Evolutionary conservation across 1,140 invertebrate genomes (phyloP).

Genomic region (Zaprionus taronus): DNA sequence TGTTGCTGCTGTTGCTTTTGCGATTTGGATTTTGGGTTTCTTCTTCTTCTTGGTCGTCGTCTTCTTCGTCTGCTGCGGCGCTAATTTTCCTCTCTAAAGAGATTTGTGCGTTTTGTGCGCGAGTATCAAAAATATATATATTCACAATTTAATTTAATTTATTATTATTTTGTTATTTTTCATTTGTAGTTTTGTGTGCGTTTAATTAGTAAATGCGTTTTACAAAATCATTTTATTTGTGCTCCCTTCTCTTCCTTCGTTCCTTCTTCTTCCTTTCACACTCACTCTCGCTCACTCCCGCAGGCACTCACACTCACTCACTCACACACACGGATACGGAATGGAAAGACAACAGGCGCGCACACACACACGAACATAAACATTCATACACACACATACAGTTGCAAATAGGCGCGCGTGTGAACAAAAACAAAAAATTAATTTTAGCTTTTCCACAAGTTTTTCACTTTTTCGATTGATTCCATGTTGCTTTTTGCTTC

Average conservation of each 20-base stretch:
- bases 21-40: slow-evolving; percentile 2
- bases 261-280: slow-evolving; percentile 10
- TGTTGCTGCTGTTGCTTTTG: slow-evolving; percentile 17
- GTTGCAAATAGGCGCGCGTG: slow-evolving; percentile 51
- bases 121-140: slow-evolving; percentile 52
- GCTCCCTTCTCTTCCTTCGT: slow-evolving; percentile 26
- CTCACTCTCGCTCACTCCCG: slow-evolving; percentile 19
- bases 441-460: slow-evolving; percentile 79
- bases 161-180: slow-evolving; percentile 18
- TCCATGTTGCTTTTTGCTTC: slow-evolving; percentile 33
- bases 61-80: not conserved
- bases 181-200: slow-evolving; percentile 34
- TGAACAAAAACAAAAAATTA: slow-evolving; percentile 81
- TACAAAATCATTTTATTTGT: slow-evolving; percentile 50
- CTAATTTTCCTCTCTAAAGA: slow-evolving; percentile 21
- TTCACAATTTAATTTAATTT: slow-evolving; percentile 13
- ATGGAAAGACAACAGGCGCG: slow-evolving; percentile 8
- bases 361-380: not conserved
- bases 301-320: slow-evolving; percentile 17
- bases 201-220: slow-evolving; percentile 73
- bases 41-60: slow-evolving; percentile 15
- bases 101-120: slow-evolving; percentile 52
- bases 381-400: slow-evolving; percentile 14
- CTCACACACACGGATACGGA: slow-evolving; percentile 3
- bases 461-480: slow-evolving; percentile 73